phyloP scores from a whole-genome alignment of 2,888 invertebrate species.

The Phaedon cochleariae region DNA sequence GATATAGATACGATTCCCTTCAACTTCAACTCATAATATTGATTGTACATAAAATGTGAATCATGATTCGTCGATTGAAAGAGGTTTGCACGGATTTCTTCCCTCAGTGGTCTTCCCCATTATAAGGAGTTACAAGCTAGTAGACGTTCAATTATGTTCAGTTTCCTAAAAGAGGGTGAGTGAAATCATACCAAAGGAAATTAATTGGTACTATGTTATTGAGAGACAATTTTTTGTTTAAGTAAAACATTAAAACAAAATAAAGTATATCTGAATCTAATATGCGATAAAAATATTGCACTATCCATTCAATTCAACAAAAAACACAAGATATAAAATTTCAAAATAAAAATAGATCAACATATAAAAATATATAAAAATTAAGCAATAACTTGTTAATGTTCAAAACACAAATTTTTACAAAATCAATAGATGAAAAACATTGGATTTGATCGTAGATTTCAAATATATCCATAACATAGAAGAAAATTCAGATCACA shows the following conservation, averaged over 20 bases:
- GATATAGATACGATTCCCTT: no score
- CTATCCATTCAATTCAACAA: constrained; percentile 43
- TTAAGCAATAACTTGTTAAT: constrained; percentile 46
- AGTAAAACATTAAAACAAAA: constrained; percentile 26
- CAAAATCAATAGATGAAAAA: constrained; percentile 34
- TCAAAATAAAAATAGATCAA: constrained; percentile 52
- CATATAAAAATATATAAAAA: constrained; percentile 52
- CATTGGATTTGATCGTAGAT: constrained; percentile 35
- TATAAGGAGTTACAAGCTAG: no score
- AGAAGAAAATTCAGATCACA: constrained; percentile 30
- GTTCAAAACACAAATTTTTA: constrained; percentile 33
- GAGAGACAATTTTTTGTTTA: constrained; percentile 4
- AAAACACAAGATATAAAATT: constrained; percentile 53
- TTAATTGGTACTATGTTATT: background rate
- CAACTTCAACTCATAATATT: no score
- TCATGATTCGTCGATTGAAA: no score
- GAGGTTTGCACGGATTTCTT: constrained; percentile 2
- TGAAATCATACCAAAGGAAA: constrained; percentile 1
- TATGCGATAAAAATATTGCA: constrained; percentile 46
- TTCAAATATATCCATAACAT: constrained; percentile 29
- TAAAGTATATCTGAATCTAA: constrained; percentile 21
- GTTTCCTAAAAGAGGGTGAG: constrained; percentile 14
- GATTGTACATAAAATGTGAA: no score
- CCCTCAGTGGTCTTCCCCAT: no score
- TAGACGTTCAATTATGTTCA: background rate